Percentiles rank a stretch among this genome's conserved stretches.
Conservation (phyloP, 1,140 invertebrate genomes). For the Hetaerina americana region DNA sequence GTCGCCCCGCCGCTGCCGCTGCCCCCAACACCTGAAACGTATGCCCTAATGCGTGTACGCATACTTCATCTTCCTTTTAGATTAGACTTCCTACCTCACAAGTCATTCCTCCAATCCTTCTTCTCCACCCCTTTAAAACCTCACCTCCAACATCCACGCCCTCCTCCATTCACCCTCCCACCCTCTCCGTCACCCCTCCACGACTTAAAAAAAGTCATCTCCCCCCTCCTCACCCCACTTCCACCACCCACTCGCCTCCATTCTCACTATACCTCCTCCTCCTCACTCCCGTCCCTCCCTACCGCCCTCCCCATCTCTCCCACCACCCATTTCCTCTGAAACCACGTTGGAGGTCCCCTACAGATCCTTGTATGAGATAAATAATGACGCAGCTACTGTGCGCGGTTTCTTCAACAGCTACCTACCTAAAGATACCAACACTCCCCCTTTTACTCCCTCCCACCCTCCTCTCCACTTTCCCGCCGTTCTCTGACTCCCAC, state of each 20-base stretch:
- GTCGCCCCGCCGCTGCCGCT: too few relatives aligned
- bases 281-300: background rate
- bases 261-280: background rate
- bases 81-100: background rate
- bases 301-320: background rate
- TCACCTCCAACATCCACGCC: background rate
- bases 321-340: background rate
- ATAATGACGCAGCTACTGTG: background rate
- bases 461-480: background rate
- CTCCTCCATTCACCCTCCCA: background rate
- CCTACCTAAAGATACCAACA: background rate
- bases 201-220: background rate
- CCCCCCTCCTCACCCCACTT: background rate
- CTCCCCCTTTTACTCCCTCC: background rate
- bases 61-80: background rate
- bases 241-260: background rate
- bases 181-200: background rate
- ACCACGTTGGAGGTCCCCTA: background rate
- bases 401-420: background rate
- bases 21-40: background rate
- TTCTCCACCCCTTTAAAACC: background rate
- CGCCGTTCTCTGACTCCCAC: background rate
- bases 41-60: background rate
- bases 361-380: background rate
- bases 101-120: background rate